phyloP scores from a whole-genome alignment of 1,140 invertebrate genomes.

The Andrena cerasifolii region DNA sequence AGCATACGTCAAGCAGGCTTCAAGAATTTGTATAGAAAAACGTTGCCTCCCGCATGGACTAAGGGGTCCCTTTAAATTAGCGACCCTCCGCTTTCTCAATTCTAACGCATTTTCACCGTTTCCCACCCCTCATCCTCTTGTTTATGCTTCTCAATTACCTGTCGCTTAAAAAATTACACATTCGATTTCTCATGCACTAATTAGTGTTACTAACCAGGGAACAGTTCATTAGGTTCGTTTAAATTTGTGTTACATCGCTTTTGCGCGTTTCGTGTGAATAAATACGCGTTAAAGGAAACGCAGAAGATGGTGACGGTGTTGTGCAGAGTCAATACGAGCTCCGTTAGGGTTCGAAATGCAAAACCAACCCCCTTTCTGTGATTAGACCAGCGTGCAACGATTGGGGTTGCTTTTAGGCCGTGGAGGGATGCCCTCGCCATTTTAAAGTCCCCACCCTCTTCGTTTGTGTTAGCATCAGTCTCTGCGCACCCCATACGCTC shows the following conservation, averaged over 20 bases:
- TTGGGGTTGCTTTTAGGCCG: conserved; percentile 72
- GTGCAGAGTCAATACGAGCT: conserved; percentile 21
- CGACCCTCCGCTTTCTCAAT: conserved; percentile 4
- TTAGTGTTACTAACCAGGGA: not conserved
- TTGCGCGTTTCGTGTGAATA: not conserved
- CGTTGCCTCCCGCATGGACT: conserved; percentile 58
- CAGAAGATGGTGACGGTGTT: not conserved
- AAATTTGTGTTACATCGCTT: not conserved
- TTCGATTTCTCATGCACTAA: not conserved
- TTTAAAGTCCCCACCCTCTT: conserved; percentile 75
- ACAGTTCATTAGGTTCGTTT: not conserved
- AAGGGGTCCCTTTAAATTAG: conserved; percentile 35
- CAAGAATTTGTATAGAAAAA: conserved; percentile 41
- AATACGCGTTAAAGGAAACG: not conserved
- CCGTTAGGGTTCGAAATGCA: conserved; percentile 66
- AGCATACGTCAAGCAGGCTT: conserved; percentile 45
- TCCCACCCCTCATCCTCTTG: conserved; percentile 12
- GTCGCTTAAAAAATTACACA: not conserved
- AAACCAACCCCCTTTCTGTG: conserved; percentile 79
- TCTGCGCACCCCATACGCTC: conserved; percentile 64
- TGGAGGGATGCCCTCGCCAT: conserved; percentile 70
- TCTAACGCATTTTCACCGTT: conserved; percentile 9
- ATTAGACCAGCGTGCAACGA: conserved; percentile 76
- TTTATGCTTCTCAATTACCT: not conserved
- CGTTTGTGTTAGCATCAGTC: conserved; percentile 53